Conservation (phyloP, 2,113 vertebrate species). For the Craseonycteris thonglongyai region DNA sequence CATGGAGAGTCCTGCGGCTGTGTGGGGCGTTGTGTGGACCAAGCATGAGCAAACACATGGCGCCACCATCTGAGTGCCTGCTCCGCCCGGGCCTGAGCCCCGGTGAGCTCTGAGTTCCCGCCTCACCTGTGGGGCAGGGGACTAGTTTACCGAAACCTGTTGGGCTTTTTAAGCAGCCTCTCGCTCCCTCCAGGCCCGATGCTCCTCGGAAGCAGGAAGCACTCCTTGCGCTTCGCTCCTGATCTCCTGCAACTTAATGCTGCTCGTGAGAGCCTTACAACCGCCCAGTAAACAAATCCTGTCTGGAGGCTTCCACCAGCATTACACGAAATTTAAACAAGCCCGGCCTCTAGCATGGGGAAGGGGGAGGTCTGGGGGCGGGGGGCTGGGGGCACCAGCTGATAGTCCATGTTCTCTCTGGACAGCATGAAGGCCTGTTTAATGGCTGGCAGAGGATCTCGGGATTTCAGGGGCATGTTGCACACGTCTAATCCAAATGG, state of each 20-base stretch:
- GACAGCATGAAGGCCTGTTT: neutral
- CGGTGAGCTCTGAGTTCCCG: neutral
- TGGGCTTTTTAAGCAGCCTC: neutral
- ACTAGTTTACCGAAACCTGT: neutral
- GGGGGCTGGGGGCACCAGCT: neutral
- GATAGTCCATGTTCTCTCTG: neutral
- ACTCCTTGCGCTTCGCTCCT: neutral
- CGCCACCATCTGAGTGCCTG: neutral
- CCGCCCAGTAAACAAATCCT: neutral
- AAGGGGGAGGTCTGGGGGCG: no score
- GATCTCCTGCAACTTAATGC: neutral
- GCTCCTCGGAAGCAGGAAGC: neutral
- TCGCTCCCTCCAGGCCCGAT: neutral
- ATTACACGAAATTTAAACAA: slow-evolving; percentile 11
- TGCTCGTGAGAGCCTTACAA: neutral
- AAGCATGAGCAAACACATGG: neutral
- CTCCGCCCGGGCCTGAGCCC: neutral
- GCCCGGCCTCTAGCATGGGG: accelerated
- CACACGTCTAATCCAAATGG: slow-evolving; percentile 62
- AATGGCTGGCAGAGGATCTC: slow-evolving; percentile 48
- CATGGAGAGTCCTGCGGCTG: neutral
- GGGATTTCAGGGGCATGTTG: slow-evolving; percentile 38
- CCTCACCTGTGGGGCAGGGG: neutral
- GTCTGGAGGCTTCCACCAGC: neutral
- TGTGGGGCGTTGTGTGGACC: neutral